Evolutionary conservation across 2,888 invertebrate genomes (phyloP), one percentile per base, ranked within the genome.

Genomic region (Serripes groenlandicus): DNA sequence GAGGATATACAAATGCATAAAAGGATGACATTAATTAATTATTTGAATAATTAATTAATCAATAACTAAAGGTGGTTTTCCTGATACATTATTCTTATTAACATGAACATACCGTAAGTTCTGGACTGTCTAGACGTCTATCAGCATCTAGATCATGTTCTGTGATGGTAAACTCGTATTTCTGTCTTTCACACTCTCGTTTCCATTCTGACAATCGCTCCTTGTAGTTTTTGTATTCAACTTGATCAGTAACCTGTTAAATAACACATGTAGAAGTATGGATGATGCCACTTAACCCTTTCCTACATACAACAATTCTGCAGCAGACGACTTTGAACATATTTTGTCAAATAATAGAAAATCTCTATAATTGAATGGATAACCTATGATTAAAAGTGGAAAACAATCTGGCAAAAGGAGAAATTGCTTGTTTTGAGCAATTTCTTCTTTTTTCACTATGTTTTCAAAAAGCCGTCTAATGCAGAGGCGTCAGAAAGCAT

Each of bases 141-240:
- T 94, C 93, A 35, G 93, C 93, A 75, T 93, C 87, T 21, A 91
- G 86, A 80, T 94, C 93, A 37, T 92, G 72, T 83, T 95, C 94
- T 34, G 94, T 94, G 78, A 95, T 92, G 30, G 92, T 92, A 83
- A 95, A 94, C 86, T 94, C 94, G 26, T 92, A 90, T 70, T 90
- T 90, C 90, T 94, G 93, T 70, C 94, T 75, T 28, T 91, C 84
- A 66, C 87, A 78, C 82, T 94, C 94, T 0, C 84, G 78, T 58
- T 94, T 90, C 94, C 94, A 95, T 0, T 87, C 90, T 3, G 75
- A 54, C 73, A 94, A 80, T 42, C 91, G 85, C 35, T 88, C 74
- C 58, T 83, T 77, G 85, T 94, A 94, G 35, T 88, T 75, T 4
- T 75, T 82, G 85, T 92, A 90, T 60, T 93, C 92, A 18, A 91